Evolutionary conservation across 2,113 vertebrate species (phyloP).

Genomic region (Dicentrarchus labrax): DNA sequence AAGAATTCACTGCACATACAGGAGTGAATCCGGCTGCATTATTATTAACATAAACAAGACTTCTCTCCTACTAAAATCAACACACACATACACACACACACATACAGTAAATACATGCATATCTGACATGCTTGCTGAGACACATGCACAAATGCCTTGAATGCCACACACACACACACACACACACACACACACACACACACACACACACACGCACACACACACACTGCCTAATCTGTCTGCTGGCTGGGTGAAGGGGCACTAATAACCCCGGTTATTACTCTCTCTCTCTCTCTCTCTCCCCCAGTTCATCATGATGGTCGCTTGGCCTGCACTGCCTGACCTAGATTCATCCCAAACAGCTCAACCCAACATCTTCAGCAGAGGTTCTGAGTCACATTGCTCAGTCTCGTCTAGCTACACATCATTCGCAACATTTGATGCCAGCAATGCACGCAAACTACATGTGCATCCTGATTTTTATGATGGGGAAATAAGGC

Average conservation of each 20-base stretch:
- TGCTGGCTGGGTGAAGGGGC: slow-evolving; percentile 37
- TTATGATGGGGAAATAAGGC: background rate
- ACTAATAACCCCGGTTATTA: slow-evolving; percentile 53
- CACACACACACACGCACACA: background rate
- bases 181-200: slow-evolving; percentile 20
- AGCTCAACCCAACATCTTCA: slow-evolving; percentile 55
- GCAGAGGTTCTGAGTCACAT: slow-evolving; percentile 62
- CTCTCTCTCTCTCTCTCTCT: slow-evolving; percentile 34
- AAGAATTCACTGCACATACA: background rate
- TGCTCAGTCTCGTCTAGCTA: slow-evolving; percentile 1
- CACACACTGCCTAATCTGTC: slow-evolving; percentile 41
- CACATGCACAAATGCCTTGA: slow-evolving; percentile 11
- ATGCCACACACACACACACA: slow-evolving; percentile 4
- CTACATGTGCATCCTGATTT: background rate
- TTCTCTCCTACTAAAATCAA: too few relatives aligned
- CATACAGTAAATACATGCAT: slow-evolving; percentile 14
- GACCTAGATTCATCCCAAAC: slow-evolving; percentile 72
- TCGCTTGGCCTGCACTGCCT: slow-evolving; percentile 46
- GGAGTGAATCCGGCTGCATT: background rate
- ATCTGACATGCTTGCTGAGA: slow-evolving; percentile 12
- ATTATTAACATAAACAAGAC: background rate
- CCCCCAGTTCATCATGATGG: slow-evolving; percentile 47
- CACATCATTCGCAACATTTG: background rate
- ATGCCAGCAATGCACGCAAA: background rate
- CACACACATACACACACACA: too few relatives aligned